phyloP scores from a whole-genome alignment of 2,797 vertebrate genomes.

The Peromyscus eremicus region DNA sequence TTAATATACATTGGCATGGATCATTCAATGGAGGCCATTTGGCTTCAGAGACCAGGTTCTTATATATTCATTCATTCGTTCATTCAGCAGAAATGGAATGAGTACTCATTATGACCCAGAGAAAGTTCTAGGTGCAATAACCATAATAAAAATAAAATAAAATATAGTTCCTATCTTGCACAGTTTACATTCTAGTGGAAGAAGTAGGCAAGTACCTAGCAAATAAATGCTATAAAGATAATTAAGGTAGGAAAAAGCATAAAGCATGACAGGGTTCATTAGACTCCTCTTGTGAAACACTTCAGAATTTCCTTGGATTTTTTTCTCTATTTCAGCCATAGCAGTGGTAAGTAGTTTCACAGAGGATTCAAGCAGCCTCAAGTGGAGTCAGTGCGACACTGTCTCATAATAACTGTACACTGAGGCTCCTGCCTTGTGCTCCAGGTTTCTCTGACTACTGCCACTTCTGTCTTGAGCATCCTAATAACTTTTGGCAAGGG shows the following conservation, averaged over 20 bases:
- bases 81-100: neutral
- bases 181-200: neutral
- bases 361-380: neutral
- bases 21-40: neutral
- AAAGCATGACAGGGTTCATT: neutral
- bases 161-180: neutral
- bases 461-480: neutral
- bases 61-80: neutral
- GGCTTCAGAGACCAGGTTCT: neutral
- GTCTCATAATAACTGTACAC: neutral
- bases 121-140: neutral
- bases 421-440: neutral
- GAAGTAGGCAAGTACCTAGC: neutral
- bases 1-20: neutral
- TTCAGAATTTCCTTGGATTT: conserved; percentile 28
- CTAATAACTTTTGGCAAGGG: neutral
- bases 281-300: neutral
- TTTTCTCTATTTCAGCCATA: neutral
- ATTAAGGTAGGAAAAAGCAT: neutral
- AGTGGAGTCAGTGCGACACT: neutral
- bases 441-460: neutral
- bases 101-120: neutral
- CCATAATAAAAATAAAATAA: neutral
- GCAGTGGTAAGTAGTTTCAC: neutral
- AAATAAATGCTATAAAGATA: conserved; percentile 4